Evolutionary conservation across 2,113 vertebrate genomes (phyloP).

Genomic region (Channa argus): DNA sequence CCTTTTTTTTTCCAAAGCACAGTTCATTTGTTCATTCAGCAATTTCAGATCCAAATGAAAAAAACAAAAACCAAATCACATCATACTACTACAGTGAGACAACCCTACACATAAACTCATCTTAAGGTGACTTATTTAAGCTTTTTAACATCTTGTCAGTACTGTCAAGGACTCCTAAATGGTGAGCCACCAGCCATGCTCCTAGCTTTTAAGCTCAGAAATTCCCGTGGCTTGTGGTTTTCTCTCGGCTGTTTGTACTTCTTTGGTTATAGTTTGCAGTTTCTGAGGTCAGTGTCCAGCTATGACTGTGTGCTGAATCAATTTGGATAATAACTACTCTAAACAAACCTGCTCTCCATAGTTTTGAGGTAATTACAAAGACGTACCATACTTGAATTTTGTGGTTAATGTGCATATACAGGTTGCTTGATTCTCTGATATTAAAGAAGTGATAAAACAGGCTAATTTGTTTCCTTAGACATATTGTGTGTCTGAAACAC

Average conservation of each 20-base stretch:
- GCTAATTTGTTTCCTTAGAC: slow-evolving; percentile 12
- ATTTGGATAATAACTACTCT: slow-evolving; percentile 64
- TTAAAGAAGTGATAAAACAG: neutral
- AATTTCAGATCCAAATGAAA: neutral
- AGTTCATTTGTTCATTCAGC: neutral
- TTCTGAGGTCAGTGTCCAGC: slow-evolving; percentile 72
- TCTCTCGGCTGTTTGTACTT: slow-evolving; percentile 62
- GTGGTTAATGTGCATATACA: slow-evolving; percentile 48
- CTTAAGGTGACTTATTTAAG: slow-evolving; percentile 3
- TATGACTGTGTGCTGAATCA: slow-evolving; percentile 49
- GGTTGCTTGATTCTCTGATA: slow-evolving; percentile 17
- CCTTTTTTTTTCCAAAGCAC: neutral
- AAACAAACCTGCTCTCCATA: slow-evolving; percentile 66
- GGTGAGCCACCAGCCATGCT: slow-evolving; percentile 23
- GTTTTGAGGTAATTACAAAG: slow-evolving; percentile 34
- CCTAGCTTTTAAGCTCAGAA: slow-evolving; percentile 43
- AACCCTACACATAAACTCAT: neutral
- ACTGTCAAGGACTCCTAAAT: slow-evolving; percentile 13
- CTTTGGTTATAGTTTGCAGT: slow-evolving; percentile 59
- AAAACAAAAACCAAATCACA: neutral
- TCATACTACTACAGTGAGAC: neutral
- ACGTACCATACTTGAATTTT: slow-evolving; percentile 27
- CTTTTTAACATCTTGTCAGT: slow-evolving; percentile 3
- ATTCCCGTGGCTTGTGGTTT: slow-evolving; percentile 56
- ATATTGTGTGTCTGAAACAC: slow-evolving; percentile 14